Conservation (phyloP, 2,888 invertebrate species). For the Lomographa bimaculata region DNA sequence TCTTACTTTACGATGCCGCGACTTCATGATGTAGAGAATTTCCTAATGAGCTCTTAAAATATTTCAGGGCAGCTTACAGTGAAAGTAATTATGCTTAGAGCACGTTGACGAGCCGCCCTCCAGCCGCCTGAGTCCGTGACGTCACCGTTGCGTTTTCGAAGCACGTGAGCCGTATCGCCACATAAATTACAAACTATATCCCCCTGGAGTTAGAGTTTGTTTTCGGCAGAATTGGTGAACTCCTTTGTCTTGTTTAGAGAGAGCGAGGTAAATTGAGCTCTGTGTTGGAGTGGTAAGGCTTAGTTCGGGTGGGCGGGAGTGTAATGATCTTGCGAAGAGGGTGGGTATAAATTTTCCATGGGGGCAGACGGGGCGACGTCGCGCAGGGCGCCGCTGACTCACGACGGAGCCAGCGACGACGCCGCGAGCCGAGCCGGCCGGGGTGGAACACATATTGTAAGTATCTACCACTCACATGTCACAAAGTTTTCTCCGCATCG, state of each 20-base stretch:
- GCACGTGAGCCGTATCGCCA: constrained; percentile 71
- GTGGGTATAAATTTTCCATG: constrained; percentile 83
- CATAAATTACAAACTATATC: constrained; percentile 81
- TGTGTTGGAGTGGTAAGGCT: constrained; percentile 53
- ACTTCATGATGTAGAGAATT: background rate
- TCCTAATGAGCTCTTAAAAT: background rate
- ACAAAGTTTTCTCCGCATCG: constrained; percentile 82
- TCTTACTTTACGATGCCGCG: too few relatives aligned
- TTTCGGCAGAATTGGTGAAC: constrained; percentile 75
- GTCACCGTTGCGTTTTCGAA: constrained; percentile 70
- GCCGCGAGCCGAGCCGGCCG: constrained; percentile 37
- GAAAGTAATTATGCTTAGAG: constrained; percentile 29
- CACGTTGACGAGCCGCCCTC: constrained; percentile 36
- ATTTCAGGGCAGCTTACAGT: constrained; percentile 26
- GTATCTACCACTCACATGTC: constrained; percentile 82
- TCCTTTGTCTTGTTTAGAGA: constrained; percentile 70
- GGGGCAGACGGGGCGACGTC: constrained; percentile 83
- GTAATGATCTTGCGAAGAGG: constrained; percentile 77
- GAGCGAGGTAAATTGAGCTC: constrained; percentile 48
- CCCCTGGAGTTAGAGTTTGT: constrained; percentile 78
- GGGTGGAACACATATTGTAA: constrained; percentile 73
- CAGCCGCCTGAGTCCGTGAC: constrained; percentile 55
- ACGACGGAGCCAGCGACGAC: constrained; percentile 61
- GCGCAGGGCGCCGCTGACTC: constrained; percentile 82
- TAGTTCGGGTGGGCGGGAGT: constrained; percentile 45